Conservation (phyloP, 2,888 invertebrate species). For the Sarcophaga variegata region DNA sequence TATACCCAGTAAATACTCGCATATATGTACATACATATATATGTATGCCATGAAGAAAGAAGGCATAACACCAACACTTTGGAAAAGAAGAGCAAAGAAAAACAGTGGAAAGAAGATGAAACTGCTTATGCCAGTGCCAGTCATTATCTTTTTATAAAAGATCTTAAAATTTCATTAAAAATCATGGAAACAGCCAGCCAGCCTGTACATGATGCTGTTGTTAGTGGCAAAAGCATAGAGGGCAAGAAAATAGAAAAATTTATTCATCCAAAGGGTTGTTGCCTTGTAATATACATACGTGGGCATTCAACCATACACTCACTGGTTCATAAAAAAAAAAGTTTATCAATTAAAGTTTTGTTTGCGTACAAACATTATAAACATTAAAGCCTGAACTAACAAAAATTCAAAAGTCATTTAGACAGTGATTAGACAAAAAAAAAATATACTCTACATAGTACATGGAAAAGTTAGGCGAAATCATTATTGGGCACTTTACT, state of each 20-base stretch:
- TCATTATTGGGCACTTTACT: too few species aligned
- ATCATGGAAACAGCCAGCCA: conserved; percentile 41
- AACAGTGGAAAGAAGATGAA: conserved; percentile 13
- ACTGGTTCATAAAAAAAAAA: too few species aligned
- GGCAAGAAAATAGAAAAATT: conserved; percentile 2
- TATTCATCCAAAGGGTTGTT: conserved; percentile 15
- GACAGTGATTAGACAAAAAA: too few species aligned
- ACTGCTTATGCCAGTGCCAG: conserved; percentile 27
- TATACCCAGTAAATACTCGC: conserved; percentile 2
- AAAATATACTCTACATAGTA: too few species aligned
- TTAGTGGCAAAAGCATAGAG: conserved; percentile 1
- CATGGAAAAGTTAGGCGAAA: too few species aligned
- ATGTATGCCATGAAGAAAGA: conserved; percentile 6
- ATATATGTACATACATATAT: background rate
- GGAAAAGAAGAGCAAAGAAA: background rate
- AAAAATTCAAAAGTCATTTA: too few species aligned
- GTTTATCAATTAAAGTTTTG: too few species aligned
- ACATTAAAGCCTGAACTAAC: too few species aligned
- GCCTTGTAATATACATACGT: background rate
- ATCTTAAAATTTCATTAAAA: conserved; percentile 61
- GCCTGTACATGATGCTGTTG: background rate
- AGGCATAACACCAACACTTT: background rate
- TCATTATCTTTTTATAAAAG: conserved; percentile 53
- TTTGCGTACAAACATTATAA: too few species aligned
- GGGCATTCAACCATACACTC: too few species aligned